Evolutionary conservation across 2,797 vertebrate species (phyloP).

Genomic region (Xenops minutus): DNA sequence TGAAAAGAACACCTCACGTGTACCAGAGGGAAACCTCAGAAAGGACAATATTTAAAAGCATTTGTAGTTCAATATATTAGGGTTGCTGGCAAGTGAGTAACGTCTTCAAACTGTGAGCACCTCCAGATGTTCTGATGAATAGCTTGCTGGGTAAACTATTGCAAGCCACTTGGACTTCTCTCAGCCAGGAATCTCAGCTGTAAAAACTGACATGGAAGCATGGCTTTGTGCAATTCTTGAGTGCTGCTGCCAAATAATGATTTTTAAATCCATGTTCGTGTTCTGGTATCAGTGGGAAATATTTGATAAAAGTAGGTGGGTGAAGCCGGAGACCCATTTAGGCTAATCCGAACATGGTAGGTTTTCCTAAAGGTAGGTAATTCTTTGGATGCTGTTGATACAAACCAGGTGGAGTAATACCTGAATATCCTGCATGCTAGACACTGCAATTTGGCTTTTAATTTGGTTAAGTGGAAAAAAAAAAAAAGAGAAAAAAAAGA

Average conservation of each 20-base stretch:
- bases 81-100: background rate
- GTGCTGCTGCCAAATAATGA: background rate
- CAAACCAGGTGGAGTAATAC: background rate
- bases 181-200: background rate
- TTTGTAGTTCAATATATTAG: background rate
- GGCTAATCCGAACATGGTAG: background rate
- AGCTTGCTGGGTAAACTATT: background rate
- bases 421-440: background rate
- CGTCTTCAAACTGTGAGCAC: background rate
- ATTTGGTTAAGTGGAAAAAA: background rate
- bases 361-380: background rate
- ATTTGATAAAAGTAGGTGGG: background rate
- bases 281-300: background rate
- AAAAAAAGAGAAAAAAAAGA: background rate
- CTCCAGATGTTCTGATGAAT: background rate
- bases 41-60: constrained; percentile 31
- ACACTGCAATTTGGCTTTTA: background rate
- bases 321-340: background rate
- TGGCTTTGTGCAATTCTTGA: background rate
- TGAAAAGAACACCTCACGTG: background rate
- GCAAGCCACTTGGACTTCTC: background rate
- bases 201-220: background rate
- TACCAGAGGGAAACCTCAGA: constrained; percentile 4
- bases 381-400: background rate
- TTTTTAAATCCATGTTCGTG: background rate